These are phyloP conservation scores for Cactoblastis cactorum DNA, from an alignment of 2,888 invertebrate species.

Conservation along the genomic window DNA sequence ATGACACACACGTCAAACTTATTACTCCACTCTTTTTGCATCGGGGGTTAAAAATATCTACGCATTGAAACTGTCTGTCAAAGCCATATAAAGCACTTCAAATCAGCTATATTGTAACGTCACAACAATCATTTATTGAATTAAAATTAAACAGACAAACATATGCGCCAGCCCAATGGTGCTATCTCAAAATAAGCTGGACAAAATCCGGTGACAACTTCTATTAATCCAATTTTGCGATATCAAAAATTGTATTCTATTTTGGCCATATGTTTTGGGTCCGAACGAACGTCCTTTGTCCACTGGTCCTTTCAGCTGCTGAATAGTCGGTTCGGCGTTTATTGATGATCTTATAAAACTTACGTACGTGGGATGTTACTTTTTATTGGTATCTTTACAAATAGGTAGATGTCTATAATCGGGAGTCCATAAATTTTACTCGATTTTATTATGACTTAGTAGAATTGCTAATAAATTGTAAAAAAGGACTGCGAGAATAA, in stretches of 20 bases:
- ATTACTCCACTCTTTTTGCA: no score
- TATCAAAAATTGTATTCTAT: conserved; percentile 45
- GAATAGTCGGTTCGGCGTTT: conserved; percentile 44
- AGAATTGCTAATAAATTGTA: conserved; percentile 29
- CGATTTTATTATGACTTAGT: conserved; percentile 24
- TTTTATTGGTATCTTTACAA: conserved; percentile 45
- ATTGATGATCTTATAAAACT: conserved; percentile 65
- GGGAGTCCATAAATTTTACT: conserved; percentile 38
- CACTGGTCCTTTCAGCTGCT: conserved; percentile 49
- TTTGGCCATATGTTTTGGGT: conserved; percentile 58
- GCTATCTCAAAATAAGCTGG: conserved; percentile 51
- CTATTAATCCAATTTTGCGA: conserved; percentile 71
- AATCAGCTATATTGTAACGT: conserved; percentile 28
- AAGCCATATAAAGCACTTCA: conserved; percentile 11
- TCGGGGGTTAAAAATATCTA: no score
- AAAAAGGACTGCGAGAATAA: conserved; percentile 22
- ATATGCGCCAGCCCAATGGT: conserved; percentile 46
- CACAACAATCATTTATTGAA: conserved; percentile 51
- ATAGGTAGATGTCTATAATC: conserved; percentile 37
- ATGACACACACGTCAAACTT: no score
- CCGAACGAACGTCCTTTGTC: conserved; percentile 54
- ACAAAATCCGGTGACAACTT: conserved; percentile 50
- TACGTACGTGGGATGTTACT: conserved; percentile 44
- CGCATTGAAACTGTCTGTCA: conserved; percentile 1
- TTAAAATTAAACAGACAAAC: conserved; percentile 52